Base-by-base conservation (phyloP, 1,140 invertebrate genomes). In the Zaprionus taronus region DNA sequence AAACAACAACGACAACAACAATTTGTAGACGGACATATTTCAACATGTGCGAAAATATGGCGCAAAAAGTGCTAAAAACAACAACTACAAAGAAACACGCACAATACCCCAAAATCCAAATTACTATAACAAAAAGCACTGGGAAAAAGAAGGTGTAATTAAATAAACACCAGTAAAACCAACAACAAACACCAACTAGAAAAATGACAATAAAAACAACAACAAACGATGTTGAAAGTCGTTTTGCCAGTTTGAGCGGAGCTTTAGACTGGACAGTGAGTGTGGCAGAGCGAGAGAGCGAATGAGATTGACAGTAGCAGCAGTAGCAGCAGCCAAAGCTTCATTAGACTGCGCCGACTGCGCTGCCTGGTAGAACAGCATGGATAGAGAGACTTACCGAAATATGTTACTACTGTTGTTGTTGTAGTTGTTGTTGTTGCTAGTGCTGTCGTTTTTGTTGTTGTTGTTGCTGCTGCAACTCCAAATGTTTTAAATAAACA, bases 141-240 rank as follows among this genome's bases (percentile, higher is more conserved):
- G 67, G 38, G 56, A 83, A 83, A 66, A 73, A 79, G 81, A 87
- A 77, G 79, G 70, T 72, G 79, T 77, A 86, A 86, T 86, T 86
- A 86, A 80, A 82, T 65, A 77, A 81, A 78, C 69, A 64, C 36
- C 57, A 77, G 15, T 17, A 72, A 60, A 56, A 62, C 67, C 51
- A 28, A 49, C 31, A 49, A 67, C n/a, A 26, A 26, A 41, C 66
- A 81, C 69, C 67, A 41, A 41, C 64, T 51, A 61, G 78, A 44
- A 56, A 51, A 70, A 76, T n/a, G 73, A 68, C 64, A 80, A 34
- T 20, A 81, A 51, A 24, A 72, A 20, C 31, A 53, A 62, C 61
- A 55, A 34, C 72, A 62, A 91, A 77, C 72, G 80, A 91, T 91
- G 91, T 91, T 91, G 91, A 91, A 91, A 91, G 91, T 91, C 90